Evolutionary conservation across 2,888 invertebrate genomes (phyloP), one percentile per base, ranked within the genome.

Genomic region (Hirudinaria manillensis): DNA sequence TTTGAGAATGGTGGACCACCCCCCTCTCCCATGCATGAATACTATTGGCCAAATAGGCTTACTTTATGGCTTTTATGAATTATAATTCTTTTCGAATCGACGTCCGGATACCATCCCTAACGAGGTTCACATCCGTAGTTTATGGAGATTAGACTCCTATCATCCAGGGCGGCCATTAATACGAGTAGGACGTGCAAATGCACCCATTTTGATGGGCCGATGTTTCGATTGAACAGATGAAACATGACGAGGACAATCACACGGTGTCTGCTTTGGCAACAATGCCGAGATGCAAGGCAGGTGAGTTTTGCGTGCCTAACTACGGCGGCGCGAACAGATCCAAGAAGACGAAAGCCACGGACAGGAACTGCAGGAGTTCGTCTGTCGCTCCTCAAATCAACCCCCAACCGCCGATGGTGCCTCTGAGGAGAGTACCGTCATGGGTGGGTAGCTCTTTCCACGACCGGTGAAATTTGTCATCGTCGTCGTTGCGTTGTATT

Each of bases 401-500:
- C 38, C 53, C 75, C 6, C 24, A 89, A 78, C 92, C 94, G 0
- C 94, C 94, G 21, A 94, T 94, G 0, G 94, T 94, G 34, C 94
- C 94, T 0, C 85, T 94, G 75, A 94, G 95, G 84, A 89, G 94
- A 83, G 93, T 93, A 84, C 93, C 93, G 4, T 92, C 92, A 81
- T 94, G 94, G 94, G 94, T 81, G 34, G 67, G 73, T 24, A 10
- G 51, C 51, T 51, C 45, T 51, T n/a, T 13, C 32, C 13, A 70
- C 70, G 29, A 16, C 24, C 19, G 13, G 16, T 53, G 16, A 53
- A 53, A 53, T 53, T 34, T 68, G 32, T 24, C n/a, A 68, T n/a
- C 7, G 16, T 68, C 13, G 36, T 24, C n/a, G 10, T 68, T 68
- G 34, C 32, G 13, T 10, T 34, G 13, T 21, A 36, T 68, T 68